These are phyloP conservation scores for Ataeniobius toweri DNA, from an alignment of 2,797 vertebrate species.

Conservation along the genomic window DNA sequence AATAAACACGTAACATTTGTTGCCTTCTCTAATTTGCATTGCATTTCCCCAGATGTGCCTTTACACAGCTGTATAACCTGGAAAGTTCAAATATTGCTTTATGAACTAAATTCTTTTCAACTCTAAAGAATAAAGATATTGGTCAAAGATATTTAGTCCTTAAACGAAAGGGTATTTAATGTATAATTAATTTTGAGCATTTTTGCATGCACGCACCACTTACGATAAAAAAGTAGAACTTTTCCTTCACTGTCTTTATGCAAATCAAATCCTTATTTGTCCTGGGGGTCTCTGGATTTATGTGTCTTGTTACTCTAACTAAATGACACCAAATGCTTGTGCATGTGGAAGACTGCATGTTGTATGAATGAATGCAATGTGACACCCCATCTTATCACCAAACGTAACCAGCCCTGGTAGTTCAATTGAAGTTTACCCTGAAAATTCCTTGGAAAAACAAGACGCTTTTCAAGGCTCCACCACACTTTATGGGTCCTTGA, in stretches of 20 bases:
- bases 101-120: neutral
- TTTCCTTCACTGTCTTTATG: neutral
- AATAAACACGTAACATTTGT: no score
- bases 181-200: neutral
- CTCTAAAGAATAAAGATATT: neutral
- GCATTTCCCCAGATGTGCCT: no score
- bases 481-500: constrained; percentile 19
- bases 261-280: neutral
- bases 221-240: neutral
- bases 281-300: constrained; percentile 11
- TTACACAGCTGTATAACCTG: neutral
- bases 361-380: constrained; percentile 21
- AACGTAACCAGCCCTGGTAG: constrained; percentile 4
- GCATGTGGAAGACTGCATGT: constrained; percentile 10
- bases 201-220: neutral
- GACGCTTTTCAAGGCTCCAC: constrained; percentile 16
- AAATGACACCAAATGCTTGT: constrained; percentile 17
- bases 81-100: neutral
- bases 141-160: no score
- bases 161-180: neutral
- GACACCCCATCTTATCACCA: constrained; percentile 23
- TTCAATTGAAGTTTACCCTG: constrained; percentile 43
- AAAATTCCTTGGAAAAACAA: constrained; percentile 31
- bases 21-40: no score
- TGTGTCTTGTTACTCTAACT: constrained; percentile 10